Evolutionary conservation across 1,140 invertebrate genomes (phyloP), one percentile per base, ranked within the genome.

Genomic region (Caerostris extrusa): DNA sequence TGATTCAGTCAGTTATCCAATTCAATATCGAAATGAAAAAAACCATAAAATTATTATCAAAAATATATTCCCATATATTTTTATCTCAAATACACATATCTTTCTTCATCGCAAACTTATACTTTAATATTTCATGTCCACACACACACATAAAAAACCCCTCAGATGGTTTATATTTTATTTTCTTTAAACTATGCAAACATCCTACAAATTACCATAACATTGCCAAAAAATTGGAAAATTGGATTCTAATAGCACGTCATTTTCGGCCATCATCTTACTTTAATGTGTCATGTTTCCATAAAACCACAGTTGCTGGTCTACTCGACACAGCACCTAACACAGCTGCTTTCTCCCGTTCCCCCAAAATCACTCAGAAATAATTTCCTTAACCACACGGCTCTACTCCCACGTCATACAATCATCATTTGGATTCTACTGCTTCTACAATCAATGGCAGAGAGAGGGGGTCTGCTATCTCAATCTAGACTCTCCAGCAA

Each of bases 371-470:
- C 69, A 77, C 69, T 77, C 69, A 50, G 19, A 77, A 77, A 77
- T 77, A 77, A 77, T 77, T 77, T 77, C 34, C 69, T 77, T n/a
- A 8, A 77, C 19, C 69, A 77, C 69, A 77, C 69, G 69, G 34
- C 50, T 10, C 10, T 77, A 77, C 69, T 77, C 69, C 69, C 69
- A 77, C 69, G 69, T 77, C 69, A 34, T 77, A 53, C 69, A 53
- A 77, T 34, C 19, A 77, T 77, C 69, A 77, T 77, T 77, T 10
- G 69, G 69, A 77, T 34, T 77, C 69, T 34, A 34, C 69, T 8
- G 19, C 50, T 77, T 4, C 69, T 50, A 7, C 19, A 77, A 77
- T 50, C 69, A 77, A 77, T 14, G 69, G 10, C 7, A n/a, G n/a
- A n/a, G n/a, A n/a, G n/a, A n/a, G 69, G 8, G 69, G 4, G 8